phyloP scores from a whole-genome alignment of 1,140 invertebrate species.

The Adelges cooleyi region DNA sequence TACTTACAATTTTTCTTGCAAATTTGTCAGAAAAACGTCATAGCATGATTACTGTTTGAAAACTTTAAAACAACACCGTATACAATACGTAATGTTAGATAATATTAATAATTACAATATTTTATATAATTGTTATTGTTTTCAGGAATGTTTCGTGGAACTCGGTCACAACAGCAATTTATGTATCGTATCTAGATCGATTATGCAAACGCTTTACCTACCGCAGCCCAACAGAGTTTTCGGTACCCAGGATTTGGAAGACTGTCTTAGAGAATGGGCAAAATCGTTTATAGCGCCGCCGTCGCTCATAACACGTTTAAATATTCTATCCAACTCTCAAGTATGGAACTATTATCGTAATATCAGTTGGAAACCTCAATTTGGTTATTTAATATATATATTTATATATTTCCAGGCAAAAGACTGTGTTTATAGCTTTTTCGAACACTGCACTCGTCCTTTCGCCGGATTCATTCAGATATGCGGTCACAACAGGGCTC shows the following conservation, averaged over 20 bases:
- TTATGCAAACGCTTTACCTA: constrained; percentile 73
- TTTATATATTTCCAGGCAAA: constrained; percentile 46
- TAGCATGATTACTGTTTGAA: no score
- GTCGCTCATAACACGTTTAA: constrained; percentile 56
- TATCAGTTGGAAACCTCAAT: neutral
- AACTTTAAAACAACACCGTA: no score
- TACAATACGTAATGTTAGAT: no score
- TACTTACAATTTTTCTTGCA: no score
- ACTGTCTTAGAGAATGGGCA: constrained; percentile 74
- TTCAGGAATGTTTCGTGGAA: constrained; percentile 84
- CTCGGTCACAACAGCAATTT: constrained; percentile 73
- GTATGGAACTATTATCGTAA: no score
- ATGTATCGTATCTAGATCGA: constrained; percentile 86
- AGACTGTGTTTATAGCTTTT: constrained; percentile 79
- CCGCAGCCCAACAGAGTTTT: constrained; percentile 42
- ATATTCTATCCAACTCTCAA: constrained; percentile 50
- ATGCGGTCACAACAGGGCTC: constrained; percentile 85
- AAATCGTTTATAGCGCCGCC: constrained; percentile 80
- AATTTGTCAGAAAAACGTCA: no score
- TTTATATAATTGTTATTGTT: neutral
- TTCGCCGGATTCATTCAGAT: constrained; percentile 80
- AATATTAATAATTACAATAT: no score
- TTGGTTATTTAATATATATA: neutral
- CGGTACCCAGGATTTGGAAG: constrained; percentile 50
- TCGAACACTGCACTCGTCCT: constrained; percentile 73